These are phyloP conservation scores for Melanocharis versteri DNA, from an alignment of 2,113 vertebrate species.

Conservation along the genomic window DNA sequence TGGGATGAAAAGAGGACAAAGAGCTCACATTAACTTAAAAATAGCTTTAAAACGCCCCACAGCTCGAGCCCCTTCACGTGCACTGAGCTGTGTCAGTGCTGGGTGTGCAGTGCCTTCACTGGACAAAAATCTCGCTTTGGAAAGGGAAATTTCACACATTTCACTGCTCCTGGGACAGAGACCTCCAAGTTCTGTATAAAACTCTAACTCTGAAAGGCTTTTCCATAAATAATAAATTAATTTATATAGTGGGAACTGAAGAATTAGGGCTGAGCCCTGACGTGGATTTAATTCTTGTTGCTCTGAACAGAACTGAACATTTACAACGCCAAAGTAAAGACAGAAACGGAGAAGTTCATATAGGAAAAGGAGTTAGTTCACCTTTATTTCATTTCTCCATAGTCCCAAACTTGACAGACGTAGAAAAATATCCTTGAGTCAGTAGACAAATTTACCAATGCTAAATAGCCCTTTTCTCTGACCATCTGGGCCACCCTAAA, in stretches of 20 bases:
- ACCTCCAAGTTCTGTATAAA: too few relatives aligned
- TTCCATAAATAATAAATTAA: background rate
- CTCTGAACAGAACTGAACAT: too few relatives aligned
- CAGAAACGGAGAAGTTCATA: conserved; percentile 3
- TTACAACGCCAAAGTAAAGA: background rate
- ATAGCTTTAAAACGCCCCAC: accelerated
- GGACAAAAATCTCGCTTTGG: accelerated
- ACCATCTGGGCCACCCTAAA: conserved; percentile 14
- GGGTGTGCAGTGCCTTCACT: accelerated
- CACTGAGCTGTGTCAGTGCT: background rate
- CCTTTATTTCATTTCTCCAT: conserved; percentile 68
- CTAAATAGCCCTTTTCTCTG: conserved; percentile 55
- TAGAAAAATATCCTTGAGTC: conserved; percentile 68
- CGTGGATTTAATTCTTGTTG: accelerated
- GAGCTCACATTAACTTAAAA: background rate
- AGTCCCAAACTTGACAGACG: conserved; percentile 53
- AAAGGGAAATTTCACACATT: background rate
- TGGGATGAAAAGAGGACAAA: background rate
- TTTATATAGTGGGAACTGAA: accelerated
- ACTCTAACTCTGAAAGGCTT: background rate
- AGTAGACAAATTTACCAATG: conserved; percentile 51
- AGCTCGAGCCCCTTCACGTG: accelerated
- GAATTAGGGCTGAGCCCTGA: background rate
- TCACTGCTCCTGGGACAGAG: accelerated
- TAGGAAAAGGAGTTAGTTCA: conserved; percentile 64